These are phyloP conservation scores for Eretmocerus hayati DNA, from an alignment of 2,888 invertebrate species.

Conservation along the genomic window DNA sequence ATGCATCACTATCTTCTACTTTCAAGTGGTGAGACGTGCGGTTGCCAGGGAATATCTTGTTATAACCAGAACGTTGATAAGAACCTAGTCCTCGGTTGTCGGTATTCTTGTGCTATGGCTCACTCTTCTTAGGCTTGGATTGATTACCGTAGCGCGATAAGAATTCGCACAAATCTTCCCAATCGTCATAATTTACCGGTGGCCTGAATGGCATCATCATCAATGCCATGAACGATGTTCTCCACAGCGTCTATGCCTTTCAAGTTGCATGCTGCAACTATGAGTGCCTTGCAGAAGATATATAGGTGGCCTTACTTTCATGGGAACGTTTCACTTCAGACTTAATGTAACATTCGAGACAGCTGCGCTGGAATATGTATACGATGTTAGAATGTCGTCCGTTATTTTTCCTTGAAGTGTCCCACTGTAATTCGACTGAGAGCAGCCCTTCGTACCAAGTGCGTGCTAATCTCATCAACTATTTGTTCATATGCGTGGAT, in stretches of 20 bases:
- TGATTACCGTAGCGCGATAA: neutral
- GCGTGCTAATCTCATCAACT: neutral
- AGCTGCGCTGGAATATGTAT: neutral
- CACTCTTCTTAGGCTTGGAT: neutral
- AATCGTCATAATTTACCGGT: neutral
- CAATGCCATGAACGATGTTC: neutral
- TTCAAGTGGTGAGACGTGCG: neutral
- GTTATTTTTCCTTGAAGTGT: neutral
- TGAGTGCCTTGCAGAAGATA: neutral
- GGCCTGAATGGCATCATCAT: neutral
- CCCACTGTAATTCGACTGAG: neutral
- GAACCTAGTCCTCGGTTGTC: no score
- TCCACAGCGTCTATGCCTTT: neutral
- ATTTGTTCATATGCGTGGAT: neutral
- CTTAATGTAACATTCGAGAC: neutral
- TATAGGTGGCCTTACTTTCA: neutral
- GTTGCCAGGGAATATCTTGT: no score
- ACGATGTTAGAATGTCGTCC: neutral
- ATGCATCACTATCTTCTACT: neutral
- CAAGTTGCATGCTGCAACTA: neutral
- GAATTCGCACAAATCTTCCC: neutral
- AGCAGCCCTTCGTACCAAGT: neutral
- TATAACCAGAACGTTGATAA: no score
- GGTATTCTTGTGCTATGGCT: neutral
- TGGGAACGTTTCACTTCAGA: neutral